Conservation (phyloP, 2,113 vertebrate genomes). For the Alaudala cheleensis region DNA sequence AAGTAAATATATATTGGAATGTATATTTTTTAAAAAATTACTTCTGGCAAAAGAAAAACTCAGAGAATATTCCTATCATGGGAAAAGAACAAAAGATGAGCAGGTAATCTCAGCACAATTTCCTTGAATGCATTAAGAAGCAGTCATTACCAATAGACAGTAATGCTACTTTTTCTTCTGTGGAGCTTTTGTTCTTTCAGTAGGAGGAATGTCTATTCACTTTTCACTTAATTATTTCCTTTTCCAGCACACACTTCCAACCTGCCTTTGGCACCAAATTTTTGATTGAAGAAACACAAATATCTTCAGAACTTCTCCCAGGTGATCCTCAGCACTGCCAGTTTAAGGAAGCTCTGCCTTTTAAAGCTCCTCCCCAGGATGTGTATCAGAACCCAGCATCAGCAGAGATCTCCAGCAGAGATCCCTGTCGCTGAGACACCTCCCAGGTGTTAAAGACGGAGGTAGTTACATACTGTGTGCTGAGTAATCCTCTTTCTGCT, state of each 20-base stretch:
- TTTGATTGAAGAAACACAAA: neutral
- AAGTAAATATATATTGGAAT: neutral
- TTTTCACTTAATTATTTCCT: neutral
- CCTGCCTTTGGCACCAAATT: neutral
- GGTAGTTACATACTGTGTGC: neutral
- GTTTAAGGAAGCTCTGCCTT: neutral
- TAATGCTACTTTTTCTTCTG: neutral
- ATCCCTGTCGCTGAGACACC: neutral
- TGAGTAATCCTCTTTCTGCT: neutral
- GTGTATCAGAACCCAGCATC: neutral
- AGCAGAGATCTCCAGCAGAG: neutral
- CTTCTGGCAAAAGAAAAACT: neutral
- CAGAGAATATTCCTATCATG: neutral
- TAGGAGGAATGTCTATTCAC: neutral
- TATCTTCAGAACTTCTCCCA: neutral
- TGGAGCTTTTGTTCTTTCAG: neutral
- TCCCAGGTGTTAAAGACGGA: neutral
- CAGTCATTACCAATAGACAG: neutral
- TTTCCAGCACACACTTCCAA: neutral
- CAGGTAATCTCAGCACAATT: neutral
- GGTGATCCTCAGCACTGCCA: neutral
- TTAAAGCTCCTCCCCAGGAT: rapidly evolving
- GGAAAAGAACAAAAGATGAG: neutral
- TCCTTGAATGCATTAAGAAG: neutral
- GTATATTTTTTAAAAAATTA: rapidly evolving